Conservation (phyloP, 2,888 invertebrate genomes). For the Opisthograptis luteolata region DNA sequence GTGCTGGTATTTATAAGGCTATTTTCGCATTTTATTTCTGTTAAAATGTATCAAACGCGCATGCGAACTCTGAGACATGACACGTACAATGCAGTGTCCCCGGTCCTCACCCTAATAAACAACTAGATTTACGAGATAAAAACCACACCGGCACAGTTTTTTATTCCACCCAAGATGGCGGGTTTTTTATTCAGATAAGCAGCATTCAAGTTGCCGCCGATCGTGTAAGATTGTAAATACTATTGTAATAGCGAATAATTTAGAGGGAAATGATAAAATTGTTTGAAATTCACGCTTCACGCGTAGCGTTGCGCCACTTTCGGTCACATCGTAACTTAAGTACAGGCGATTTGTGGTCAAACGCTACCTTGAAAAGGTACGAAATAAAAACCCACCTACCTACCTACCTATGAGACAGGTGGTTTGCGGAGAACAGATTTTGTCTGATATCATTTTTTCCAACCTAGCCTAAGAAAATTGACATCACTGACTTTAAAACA, state of each 20-base stretch:
- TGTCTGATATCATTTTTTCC: too few relatives aligned
- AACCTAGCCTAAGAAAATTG: too few relatives aligned
- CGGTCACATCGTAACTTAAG: too few relatives aligned
- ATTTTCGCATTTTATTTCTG: not conserved
- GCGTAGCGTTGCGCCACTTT: too few relatives aligned
- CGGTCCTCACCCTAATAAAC: conserved; percentile 30
- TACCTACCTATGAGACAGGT: too few relatives aligned
- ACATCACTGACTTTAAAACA: too few relatives aligned
- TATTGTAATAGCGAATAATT: conserved; percentile 39
- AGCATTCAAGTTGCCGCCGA: conserved; percentile 37
- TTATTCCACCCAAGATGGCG: conserved; percentile 35
- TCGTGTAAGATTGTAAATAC: conserved; percentile 34
- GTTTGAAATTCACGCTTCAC: conserved; percentile 2
- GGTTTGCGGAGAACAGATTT: too few relatives aligned
- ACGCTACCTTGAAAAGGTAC: too few relatives aligned
- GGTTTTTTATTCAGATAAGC: conserved; percentile 38
- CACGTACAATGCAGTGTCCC: conserved; percentile 5
- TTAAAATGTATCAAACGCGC: not conserved
- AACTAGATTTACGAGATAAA: conserved; percentile 37
- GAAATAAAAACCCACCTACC: too few relatives aligned
- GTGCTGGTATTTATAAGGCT: not conserved
- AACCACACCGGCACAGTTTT: conserved; percentile 14
- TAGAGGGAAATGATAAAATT: conserved; percentile 29
- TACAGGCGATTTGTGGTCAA: too few relatives aligned
- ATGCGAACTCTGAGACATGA: not conserved